A percentile compares a stretch with the other conserved stretches of the same genome.
phyloP scores from a whole-genome alignment of 2,888 invertebrate genomes.

The Amphipoea oculea region DNA sequence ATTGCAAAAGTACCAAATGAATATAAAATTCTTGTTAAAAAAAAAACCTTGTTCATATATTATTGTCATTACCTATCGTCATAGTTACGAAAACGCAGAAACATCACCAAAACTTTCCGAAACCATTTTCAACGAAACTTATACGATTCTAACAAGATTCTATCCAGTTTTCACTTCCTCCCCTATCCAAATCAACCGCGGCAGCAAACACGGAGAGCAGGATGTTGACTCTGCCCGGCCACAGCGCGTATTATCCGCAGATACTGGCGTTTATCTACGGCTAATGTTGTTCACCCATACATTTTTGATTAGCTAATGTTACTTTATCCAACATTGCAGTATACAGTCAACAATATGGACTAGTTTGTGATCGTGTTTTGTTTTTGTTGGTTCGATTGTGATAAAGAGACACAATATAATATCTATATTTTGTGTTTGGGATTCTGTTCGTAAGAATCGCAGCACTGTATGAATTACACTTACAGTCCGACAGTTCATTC shows the following conservation, averaged over 20 bases:
- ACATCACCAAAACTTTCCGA: neutral
- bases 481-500: neutral
- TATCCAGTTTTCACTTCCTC: conserved; percentile 56
- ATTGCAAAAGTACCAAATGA: neutral
- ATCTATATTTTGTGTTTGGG: neutral
- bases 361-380: conserved; percentile 19
- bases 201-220: conserved; percentile 73
- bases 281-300: conserved; percentile 74
- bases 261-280: conserved; percentile 81
- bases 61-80: neutral
- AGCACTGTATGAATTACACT: neutral
- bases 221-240: conserved; percentile 73
- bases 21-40: neutral
- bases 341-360: conserved; percentile 6
- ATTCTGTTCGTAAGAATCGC: neutral
- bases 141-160: conserved; percentile 21
- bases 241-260: conserved; percentile 76
- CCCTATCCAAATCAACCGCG: conserved; percentile 55
- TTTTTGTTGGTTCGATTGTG: conserved; percentile 18
- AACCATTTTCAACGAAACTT: neutral
- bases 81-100: neutral
- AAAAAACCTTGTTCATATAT: neutral
- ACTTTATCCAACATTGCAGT: conserved; percentile 42
- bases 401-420: conserved; percentile 3
- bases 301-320: conserved; percentile 70